Conservation (phyloP, 2,113 vertebrate genomes). For the Arvicanthis niloticus region DNA sequence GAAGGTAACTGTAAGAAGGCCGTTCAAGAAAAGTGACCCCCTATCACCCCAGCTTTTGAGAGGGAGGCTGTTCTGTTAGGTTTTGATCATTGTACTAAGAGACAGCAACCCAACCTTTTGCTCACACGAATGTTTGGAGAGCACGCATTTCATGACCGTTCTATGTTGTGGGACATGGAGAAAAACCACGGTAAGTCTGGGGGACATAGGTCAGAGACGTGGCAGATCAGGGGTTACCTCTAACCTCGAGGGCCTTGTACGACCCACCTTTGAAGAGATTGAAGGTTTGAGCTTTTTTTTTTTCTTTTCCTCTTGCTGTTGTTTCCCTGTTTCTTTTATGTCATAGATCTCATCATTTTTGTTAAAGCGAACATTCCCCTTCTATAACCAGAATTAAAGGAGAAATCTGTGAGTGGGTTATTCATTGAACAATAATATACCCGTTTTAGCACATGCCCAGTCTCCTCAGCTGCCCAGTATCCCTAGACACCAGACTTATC, state of each 20-base stretch:
- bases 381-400: constrained; percentile 63
- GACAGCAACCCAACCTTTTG: neutral
- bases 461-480: neutral
- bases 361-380: neutral
- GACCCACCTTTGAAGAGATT: neutral
- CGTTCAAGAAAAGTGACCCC: neutral
- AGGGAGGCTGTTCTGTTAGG: neutral
- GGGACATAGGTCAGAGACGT: neutral
- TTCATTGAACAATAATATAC: neutral
- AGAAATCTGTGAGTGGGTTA: neutral
- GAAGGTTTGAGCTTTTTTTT: fast-evolving
- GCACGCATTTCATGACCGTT: neutral
- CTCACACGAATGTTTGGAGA: neutral
- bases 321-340: too few species aligned
- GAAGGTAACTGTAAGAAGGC: neutral
- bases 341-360: neutral
- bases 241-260: neutral
- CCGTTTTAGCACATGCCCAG: neutral
- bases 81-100: neutral
- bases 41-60: neutral
- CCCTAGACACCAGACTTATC: neutral
- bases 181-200: neutral
- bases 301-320: fast-evolving
- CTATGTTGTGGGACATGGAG: neutral
- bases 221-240: neutral